phyloP scores from a whole-genome alignment of 1,140 invertebrate species.

The Philotrypesis tridentata region DNA sequence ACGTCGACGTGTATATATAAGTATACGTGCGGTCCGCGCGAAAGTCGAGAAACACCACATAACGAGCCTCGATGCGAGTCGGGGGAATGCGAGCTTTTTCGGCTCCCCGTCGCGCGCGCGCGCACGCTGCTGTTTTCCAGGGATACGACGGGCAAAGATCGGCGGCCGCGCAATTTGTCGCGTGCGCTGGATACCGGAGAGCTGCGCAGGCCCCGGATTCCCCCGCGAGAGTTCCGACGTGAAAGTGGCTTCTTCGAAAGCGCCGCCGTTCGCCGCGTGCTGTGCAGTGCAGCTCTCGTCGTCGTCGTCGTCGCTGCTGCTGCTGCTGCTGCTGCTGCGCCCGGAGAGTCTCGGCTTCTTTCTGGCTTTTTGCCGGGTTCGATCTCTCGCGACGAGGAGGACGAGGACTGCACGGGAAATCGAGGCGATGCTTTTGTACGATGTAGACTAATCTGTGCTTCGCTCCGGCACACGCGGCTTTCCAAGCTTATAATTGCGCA shows the following conservation, averaged over 20 bases:
- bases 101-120: neutral
- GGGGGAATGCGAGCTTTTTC: neutral
- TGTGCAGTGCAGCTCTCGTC: too few relatives aligned
- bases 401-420: neutral
- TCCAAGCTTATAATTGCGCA: neutral
- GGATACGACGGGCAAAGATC: neutral
- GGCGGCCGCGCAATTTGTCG: neutral
- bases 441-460: neutral
- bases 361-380: neutral
- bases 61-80: neutral
- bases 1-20: neutral
- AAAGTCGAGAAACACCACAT: too few relatives aligned
- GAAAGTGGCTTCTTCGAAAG: conserved; percentile 25
- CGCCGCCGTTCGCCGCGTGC: too few relatives aligned
- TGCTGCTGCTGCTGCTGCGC: too few relatives aligned
- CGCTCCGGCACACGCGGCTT: neutral
- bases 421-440: neutral
- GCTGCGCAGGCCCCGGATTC: conserved; percentile 11
- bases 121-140: neutral
- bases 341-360: too few relatives aligned
- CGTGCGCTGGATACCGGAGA: conserved; percentile 1
- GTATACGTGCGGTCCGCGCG: neutral
- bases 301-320: too few relatives aligned
- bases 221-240: conserved; percentile 2
- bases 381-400: neutral